Evolutionary conservation across 2,797 vertebrate species (phyloP).

Genomic region (Semotilus atromaculatus): DNA sequence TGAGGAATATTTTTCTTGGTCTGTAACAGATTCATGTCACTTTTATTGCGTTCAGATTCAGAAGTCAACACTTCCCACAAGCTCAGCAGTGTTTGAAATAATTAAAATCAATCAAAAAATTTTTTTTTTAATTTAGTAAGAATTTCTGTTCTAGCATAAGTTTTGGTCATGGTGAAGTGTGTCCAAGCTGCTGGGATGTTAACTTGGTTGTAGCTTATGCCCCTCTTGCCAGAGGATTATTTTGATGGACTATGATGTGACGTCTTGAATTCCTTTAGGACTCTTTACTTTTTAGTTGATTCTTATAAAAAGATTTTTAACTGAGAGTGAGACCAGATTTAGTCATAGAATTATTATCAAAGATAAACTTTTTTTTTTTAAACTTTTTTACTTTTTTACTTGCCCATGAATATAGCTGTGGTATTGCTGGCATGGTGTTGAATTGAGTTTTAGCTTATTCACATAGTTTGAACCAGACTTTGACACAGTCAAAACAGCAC

Average conservation of each 20-base stretch:
- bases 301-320: background rate
- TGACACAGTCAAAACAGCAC: background rate
- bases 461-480: background rate
- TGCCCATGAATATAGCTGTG: background rate
- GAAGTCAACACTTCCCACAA: background rate
- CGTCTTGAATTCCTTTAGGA: background rate
- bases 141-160: too few relatives aligned
- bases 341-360: background rate
- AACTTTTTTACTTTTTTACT: background rate
- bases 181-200: too few relatives aligned
- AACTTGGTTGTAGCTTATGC: background rate
- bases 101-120: too few relatives aligned
- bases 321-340: too few relatives aligned
- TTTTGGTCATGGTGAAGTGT: too few relatives aligned
- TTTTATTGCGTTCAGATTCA: slow-evolving; percentile 16
- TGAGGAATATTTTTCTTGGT: slow-evolving; percentile 8
- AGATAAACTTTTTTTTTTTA: background rate
- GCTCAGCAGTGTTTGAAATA: background rate
- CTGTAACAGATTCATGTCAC: background rate
- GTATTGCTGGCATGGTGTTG: background rate
- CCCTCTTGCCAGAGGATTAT: too few relatives aligned
- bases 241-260: background rate
- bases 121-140: too few relatives aligned
- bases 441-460: background rate
- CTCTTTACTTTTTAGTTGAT: background rate